Base-by-base conservation (phyloP, 2,888 invertebrate species). In the Cryptophagus acutangulus region DNA sequence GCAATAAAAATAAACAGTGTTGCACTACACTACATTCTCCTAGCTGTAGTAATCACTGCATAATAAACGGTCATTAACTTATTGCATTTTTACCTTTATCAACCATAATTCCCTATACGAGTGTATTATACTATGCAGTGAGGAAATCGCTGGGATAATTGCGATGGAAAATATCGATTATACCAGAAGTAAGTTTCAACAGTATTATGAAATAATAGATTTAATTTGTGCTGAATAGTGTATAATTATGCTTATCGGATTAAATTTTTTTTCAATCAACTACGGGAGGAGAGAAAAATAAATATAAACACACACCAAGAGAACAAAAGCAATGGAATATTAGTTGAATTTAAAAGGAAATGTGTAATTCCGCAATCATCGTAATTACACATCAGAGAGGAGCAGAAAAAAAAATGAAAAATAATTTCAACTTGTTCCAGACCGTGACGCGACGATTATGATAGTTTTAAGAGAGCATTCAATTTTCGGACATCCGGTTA, bases 121-220 rank as follows among this genome's bases (percentile, higher is more conserved):
- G n/a, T n/a, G n/a, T 20, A 20, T 8, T 20, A 8, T n/a, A 6
- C 6, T 20, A 20, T 20, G 24, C n/a, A n/a, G 24, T n/a, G 6
- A 20, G 24, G 24, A 20, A 20, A 20, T 20, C 24, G 24, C 24
- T 6, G 24, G n/a, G 6, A 20, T 20, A 31, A 31, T 31, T 31
- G 12, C 14, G 12, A 31, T 16, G 14, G 31, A 31, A 31, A 31
- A 31, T 31, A 15, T 31, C 31, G 31, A 31, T 31, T 31, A 31
- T 31, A 13, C n/a, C 16, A 12, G 4, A 12, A 31, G 15, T 8
- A 28, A 6, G 4, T 12, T 20, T 28, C 10, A 28, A 28, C 28
- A 28, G 12, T 4, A 12, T n/a, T n/a, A 28, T 28, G 4, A 6
- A 6, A 28, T 28, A 28, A 6, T 28, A 28, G 10, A 12, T 28